Evolutionary conservation across 2,888 invertebrate species (phyloP).

Genomic region (Conistra vaccinii): DNA sequence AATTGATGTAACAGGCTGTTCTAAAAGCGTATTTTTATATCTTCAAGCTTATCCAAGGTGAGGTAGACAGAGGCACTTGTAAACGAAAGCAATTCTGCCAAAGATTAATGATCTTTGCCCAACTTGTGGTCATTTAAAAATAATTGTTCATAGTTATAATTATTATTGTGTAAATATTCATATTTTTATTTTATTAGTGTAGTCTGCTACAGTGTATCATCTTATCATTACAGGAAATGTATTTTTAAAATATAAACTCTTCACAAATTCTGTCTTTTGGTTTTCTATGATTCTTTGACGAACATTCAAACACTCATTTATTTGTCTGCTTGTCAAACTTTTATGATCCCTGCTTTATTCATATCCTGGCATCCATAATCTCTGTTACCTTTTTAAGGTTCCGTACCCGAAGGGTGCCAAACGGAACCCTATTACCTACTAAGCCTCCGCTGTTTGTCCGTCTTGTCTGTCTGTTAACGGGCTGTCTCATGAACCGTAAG

Average conservation of each 20-base stretch:
- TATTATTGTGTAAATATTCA: slow-evolving; percentile 53
- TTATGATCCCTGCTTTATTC: neutral
- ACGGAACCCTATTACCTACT: too few relatives aligned
- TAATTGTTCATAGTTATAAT: slow-evolving; percentile 58
- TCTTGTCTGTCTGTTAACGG: too few relatives aligned
- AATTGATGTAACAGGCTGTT: slow-evolving; percentile 5
- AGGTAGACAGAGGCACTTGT: slow-evolving; percentile 49
- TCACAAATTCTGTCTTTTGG: slow-evolving; percentile 37
- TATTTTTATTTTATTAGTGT: slow-evolving; percentile 68
- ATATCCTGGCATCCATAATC: neutral
- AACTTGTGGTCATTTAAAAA: slow-evolving; percentile 60
- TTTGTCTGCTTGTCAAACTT: neutral
- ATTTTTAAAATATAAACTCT: slow-evolving; percentile 79
- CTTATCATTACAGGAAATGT: slow-evolving; percentile 77
- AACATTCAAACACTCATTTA: too few relatives aligned
- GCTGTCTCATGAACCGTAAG: too few relatives aligned
- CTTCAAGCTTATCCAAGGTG: slow-evolving; percentile 38
- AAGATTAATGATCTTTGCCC: slow-evolving; percentile 73
- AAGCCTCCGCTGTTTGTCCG: too few relatives aligned
- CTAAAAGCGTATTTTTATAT: slow-evolving; percentile 47
- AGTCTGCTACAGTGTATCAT: slow-evolving; percentile 71
- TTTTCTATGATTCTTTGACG: neutral
- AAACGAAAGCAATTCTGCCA: slow-evolving; percentile 68
- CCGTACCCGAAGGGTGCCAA: too few relatives aligned
- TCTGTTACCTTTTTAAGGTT: too few relatives aligned